A percentile compares a stretch with the other conserved stretches of the same genome.
These are phyloP conservation scores for Lagodon rhomboides DNA, from an alignment of 2,797 vertebrate species.

Conservation along the genomic window DNA sequence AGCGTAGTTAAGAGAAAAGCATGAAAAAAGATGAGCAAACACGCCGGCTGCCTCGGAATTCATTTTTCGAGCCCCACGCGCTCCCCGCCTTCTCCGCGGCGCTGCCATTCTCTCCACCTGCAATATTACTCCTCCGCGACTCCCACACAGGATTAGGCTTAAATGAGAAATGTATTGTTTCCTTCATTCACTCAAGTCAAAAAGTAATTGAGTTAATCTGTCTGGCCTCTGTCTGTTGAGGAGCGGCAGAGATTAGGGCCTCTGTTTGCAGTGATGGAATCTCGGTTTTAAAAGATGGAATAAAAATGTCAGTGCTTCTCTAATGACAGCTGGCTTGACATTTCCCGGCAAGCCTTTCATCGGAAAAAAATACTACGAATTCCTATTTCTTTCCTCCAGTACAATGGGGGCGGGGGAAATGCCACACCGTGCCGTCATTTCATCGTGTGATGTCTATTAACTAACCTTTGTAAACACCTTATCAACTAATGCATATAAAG, in stretches of 20 bases:
- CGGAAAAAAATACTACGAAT: constrained; percentile 37
- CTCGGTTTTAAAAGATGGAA: constrained; percentile 73
- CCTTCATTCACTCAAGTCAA: constrained; percentile 79
- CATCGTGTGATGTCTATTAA: constrained; percentile 28
- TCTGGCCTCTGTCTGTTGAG: constrained; percentile 68
- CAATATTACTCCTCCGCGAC: constrained; percentile 65
- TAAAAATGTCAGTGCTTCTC: constrained; percentile 80
- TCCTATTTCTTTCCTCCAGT: constrained; percentile 13
- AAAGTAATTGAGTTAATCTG: constrained; percentile 85
- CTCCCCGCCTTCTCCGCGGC: constrained; percentile 31
- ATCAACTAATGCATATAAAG: not conserved
- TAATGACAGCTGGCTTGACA: constrained; percentile 80
- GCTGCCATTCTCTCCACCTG: constrained; percentile 60
- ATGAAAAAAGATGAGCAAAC: constrained; percentile 76
- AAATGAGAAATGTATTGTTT: constrained; percentile 83
- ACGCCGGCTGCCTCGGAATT: constrained; percentile 60
- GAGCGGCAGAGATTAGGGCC: constrained; percentile 72
- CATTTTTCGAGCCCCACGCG: constrained; percentile 63
- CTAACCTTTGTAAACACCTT: constrained; percentile 40
- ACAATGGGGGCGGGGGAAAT: constrained; percentile 57
- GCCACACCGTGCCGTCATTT: constrained; percentile 56
- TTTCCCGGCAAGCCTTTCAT: constrained; percentile 74
- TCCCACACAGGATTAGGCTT: constrained; percentile 72
- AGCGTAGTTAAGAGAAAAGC: constrained; percentile 64
- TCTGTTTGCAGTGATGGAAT: constrained; percentile 76